A percentile compares a stretch with the other conserved stretches of the same genome.
phyloP scores from a whole-genome alignment of 2,888 invertebrate species.

The Rosalia funebris region DNA sequence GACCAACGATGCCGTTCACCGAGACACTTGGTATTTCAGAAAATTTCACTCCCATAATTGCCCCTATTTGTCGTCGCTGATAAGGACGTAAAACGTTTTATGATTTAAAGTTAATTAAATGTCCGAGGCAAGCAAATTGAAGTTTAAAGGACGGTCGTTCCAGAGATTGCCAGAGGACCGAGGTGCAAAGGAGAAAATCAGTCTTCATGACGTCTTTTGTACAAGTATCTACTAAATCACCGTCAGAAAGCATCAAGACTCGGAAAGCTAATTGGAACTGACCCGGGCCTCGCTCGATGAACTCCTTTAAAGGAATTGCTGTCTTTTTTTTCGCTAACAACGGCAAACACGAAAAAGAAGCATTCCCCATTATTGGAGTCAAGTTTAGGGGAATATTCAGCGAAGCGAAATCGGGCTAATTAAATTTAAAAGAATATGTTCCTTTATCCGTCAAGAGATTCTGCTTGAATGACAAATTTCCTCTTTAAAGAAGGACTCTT shows the following conservation, averaged over 20 bases:
- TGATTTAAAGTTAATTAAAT: constrained; percentile 5
- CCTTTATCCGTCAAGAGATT: background rate
- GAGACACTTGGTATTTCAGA: no score
- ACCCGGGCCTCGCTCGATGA: constrained; percentile 17
- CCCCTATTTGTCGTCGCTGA: background rate
- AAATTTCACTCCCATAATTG: background rate
- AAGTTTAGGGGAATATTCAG: constrained; percentile 13
- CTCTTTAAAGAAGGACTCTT: no score
- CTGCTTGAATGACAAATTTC: no score
- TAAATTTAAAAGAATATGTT: constrained; percentile 13
- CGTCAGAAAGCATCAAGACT: constrained; percentile 19
- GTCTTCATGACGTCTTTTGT: constrained; percentile 19
- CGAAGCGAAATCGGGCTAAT: constrained; percentile 11
- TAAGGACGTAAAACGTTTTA: background rate
- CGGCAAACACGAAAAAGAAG: constrained; percentile 15
- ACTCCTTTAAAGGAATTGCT: constrained; percentile 9
- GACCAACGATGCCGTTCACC: no score
- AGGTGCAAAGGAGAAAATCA: constrained; percentile 17
- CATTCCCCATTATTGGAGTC: constrained; percentile 7
- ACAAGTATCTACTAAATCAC: constrained; percentile 20
- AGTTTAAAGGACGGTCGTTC: constrained; percentile 9
- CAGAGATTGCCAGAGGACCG: background rate
- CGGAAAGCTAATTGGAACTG: constrained; percentile 21
- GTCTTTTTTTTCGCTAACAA: constrained; percentile 21
- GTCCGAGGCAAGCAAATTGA: constrained; percentile 5